phyloP scores from a whole-genome alignment of 2,888 invertebrate species.

The Thera obeliscata region DNA sequence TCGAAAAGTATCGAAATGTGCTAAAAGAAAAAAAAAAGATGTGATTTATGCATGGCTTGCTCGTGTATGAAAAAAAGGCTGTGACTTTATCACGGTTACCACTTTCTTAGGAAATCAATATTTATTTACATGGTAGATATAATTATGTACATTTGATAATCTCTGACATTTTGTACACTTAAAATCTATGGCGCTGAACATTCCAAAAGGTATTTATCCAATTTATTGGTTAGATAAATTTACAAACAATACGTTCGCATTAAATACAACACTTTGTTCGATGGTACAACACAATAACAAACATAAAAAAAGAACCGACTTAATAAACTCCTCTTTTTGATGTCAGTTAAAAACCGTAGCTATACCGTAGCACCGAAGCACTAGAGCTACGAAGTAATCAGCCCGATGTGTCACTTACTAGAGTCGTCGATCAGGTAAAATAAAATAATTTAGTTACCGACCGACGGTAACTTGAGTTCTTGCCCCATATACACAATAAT shows the following conservation, averaged over 20 bases:
- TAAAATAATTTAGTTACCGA: no score
- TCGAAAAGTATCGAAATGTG: no score
- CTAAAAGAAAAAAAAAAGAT: no score
- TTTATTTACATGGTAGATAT: neutral
- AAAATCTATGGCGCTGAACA: no score
- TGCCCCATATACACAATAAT: neutral
- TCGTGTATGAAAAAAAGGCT: no score
- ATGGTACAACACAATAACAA: neutral
- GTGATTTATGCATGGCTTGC: no score
- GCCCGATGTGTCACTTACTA: neutral
- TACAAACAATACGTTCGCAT: neutral
- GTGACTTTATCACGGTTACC: no score
- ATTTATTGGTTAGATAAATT: neutral
- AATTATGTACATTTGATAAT: neutral
- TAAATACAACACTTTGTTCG: neutral
- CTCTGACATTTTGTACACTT: no score
- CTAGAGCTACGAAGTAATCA: neutral
- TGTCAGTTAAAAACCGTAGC: neutral
- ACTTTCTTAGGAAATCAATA: neutral
- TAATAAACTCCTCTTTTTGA: neutral
- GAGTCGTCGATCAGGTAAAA: neutral
- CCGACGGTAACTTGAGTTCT: neutral
- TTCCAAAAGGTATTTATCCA: no score
- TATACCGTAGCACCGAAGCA: constrained; percentile 8
- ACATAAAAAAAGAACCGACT: neutral